Base-by-base conservation (phyloP, 2,113 vertebrate genomes). In the Barbus barbus region DNA sequence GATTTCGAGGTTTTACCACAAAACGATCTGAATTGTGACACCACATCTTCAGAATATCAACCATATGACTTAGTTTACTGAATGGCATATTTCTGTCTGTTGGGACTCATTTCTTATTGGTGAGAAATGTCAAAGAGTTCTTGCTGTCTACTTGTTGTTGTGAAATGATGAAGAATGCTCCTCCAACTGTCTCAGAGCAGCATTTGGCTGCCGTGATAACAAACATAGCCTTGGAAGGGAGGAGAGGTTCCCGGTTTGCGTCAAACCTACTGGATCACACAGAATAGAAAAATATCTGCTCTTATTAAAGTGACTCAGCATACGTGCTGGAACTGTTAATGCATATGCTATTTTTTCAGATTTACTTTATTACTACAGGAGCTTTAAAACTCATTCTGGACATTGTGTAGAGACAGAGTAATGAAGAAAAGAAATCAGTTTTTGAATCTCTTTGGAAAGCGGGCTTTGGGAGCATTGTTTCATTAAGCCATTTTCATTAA, bases 171-270 rank as follows among this genome's bases (percentile, higher is more conserved):
- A 82, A 84, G 85, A 61, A 58, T 82, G 24, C 71, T 84, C 77
- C 77, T 74, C 48, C 20, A 63, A 46, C 81, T 83, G 84, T 85
- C 87, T 72, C 77, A 77, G 60, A 85, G 81, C 84, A 86, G 71
- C 81, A 78, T 86, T 88, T 86, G 81, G 84, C 76, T 80, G 22
- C 84, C 33, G 71, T 77, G 63, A 78, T 61, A 81, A 86, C 81
- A 85, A 85, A 85, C 77, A 63, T 81, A 63, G 83, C 81, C 51
- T 88, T 77, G 81, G 77, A 86, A 81, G 71, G 77, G 73, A 71
- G 26, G 28, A 41, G 67, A 78, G 82, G 71, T 83, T 78, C 71
- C 82, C 28, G 48, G 73, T 86, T 4, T 5, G 33, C n/a, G n/a
- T n/a, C n/a, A n/a, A n/a, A n/a, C n/a, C n/a, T n/a, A 5, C 33